phyloP scores from a whole-genome alignment of 1,140 invertebrate genomes.

The Aphis gossypii region DNA sequence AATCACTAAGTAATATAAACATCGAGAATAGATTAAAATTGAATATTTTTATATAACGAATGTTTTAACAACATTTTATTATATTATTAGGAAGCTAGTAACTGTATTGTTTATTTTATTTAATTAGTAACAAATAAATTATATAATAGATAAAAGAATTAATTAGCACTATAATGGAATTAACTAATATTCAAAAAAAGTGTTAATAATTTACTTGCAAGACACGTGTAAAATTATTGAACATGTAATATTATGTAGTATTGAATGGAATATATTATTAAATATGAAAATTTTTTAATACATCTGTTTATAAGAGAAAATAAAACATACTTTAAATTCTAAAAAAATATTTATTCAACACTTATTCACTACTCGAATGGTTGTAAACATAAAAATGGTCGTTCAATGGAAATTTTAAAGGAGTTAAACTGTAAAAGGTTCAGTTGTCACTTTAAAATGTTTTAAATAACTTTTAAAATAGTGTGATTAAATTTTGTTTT shows the following conservation, averaged over 20 bases:
- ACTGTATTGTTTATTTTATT: neutral
- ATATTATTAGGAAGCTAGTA: neutral
- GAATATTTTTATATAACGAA: neutral
- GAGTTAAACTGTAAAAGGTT: neutral
- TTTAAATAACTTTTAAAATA: constrained; percentile 15
- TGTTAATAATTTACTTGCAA: neutral
- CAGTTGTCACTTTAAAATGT: constrained; percentile 27
- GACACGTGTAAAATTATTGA: neutral
- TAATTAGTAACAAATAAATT: neutral
- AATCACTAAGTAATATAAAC: neutral
- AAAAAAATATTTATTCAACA: neutral
- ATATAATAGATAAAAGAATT: neutral
- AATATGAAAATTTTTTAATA: neutral
- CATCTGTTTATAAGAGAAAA: neutral
- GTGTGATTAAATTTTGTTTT: constrained; percentile 25
- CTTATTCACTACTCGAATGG: neutral
- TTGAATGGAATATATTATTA: neutral
- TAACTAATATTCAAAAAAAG: neutral
- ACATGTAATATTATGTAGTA: neutral
- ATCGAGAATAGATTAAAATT: neutral
- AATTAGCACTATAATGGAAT: neutral
- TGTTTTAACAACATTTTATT: neutral
- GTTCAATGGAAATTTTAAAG: neutral
- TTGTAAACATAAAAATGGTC: constrained; percentile 10
- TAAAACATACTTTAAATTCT: neutral